Evolutionary conservation across 1,140 invertebrate species (phyloP).

Genomic region (Lordiphosa mommai): DNA sequence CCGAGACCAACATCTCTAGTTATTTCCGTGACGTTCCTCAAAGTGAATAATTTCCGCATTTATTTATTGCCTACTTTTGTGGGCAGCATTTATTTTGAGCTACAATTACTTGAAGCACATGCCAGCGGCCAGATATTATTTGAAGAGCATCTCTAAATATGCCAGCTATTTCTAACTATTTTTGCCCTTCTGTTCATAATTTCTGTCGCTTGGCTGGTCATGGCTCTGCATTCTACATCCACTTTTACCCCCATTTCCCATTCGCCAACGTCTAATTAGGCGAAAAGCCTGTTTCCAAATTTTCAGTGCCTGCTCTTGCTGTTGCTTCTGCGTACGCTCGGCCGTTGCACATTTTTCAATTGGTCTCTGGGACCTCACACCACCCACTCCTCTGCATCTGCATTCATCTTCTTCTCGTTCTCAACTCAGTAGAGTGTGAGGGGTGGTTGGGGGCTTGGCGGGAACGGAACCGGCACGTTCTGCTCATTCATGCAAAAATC

Average conservation of each 20-base stretch:
- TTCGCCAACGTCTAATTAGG: constrained; percentile 65
- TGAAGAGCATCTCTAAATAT: not conserved
- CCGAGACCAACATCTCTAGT: too few species aligned
- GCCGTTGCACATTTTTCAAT: constrained; percentile 72
- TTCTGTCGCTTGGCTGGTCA: constrained; percentile 48
- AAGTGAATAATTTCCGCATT: too few species aligned
- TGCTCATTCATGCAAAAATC: constrained; percentile 76
- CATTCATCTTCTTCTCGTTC: constrained; percentile 60
- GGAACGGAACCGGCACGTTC: constrained; percentile 58
- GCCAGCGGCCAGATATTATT: not conserved
- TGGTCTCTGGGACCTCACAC: constrained; percentile 48
- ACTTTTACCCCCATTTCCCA: constrained; percentile 19
- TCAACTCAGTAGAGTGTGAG: not conserved
- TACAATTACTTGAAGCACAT: not conserved
- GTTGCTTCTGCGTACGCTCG: constrained; percentile 43
- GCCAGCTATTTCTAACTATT: not conserved
- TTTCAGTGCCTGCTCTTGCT: constrained; percentile 43
- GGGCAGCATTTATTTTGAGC: too few species aligned
- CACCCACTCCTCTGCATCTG: constrained; percentile 3
- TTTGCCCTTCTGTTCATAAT: constrained; percentile 24
- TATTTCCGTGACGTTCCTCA: too few species aligned
- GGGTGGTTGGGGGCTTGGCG: not conserved
- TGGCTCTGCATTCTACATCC: constrained; percentile 16
- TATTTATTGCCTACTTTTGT: too few species aligned
- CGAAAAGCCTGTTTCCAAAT: constrained; percentile 72